Conservation (phyloP, 92 coral and sea anemone species). For the Desmophyllum pertusum region DNA sequence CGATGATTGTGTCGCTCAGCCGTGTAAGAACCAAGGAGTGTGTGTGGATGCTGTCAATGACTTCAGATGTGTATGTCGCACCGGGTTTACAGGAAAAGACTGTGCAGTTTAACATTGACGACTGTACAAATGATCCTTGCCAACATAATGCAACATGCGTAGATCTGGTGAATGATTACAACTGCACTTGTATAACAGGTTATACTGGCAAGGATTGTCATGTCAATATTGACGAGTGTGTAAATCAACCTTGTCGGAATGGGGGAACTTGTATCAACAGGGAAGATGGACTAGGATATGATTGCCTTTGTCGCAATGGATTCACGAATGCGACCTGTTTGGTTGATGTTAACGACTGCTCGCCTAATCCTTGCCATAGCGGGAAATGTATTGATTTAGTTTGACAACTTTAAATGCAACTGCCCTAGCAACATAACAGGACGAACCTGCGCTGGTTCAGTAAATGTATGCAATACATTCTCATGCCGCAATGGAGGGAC, state of each 20-base stretch:
- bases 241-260: slow-evolving; percentile 69
- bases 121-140: slow-evolving; percentile 74
- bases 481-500: slow-evolving; percentile 74
- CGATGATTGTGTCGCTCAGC: slow-evolving; percentile 67
- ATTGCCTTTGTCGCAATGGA: slow-evolving; percentile 70
- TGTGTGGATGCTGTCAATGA: slow-evolving; percentile 72
- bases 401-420: slow-evolving; percentile 68
- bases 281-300: slow-evolving; percentile 44
- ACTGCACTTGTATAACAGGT: slow-evolving; percentile 73
- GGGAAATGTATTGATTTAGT: slow-evolving; percentile 70
- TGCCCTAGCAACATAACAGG: slow-evolving; percentile 58
- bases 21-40: slow-evolving; percentile 68
- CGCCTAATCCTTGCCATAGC: slow-evolving; percentile 63
- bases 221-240: slow-evolving; percentile 62
- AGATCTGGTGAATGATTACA: slow-evolving; percentile 74
- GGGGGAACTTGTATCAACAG: slow-evolving; percentile 77
- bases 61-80: slow-evolving; percentile 73
- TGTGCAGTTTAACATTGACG: slow-evolving; percentile 74
- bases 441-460: slow-evolving; percentile 69
- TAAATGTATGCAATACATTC: slow-evolving; percentile 59
- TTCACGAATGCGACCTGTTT: slow-evolving; percentile 64
- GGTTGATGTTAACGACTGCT: slow-evolving; percentile 66
- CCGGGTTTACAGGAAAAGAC: slow-evolving; percentile 76
- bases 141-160: slow-evolving; percentile 72
- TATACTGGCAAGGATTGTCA: slow-evolving; percentile 77